Conservation (phyloP, 1,140 invertebrate genomes). For the Conus betulinus region DNA sequence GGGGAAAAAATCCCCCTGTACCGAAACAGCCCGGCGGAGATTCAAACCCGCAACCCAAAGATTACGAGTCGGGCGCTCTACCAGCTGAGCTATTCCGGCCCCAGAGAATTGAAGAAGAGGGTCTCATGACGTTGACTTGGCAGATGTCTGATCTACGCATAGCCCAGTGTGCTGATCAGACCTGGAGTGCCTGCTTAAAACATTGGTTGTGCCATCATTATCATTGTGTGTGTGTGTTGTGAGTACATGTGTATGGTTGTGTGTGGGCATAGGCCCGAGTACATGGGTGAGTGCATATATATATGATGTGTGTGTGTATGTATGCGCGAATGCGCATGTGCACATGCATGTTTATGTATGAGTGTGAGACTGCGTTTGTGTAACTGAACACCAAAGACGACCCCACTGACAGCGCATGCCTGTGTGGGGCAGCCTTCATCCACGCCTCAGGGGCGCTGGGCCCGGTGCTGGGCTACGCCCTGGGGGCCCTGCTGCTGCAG, state of each 20-base stretch:
- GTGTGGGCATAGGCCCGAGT: background rate
- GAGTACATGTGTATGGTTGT: background rate
- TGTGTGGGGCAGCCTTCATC: slow-evolving; percentile 76
- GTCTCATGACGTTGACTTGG: too few relatives aligned
- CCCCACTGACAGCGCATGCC: background rate
- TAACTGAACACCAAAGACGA: background rate
- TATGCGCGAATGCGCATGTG: background rate
- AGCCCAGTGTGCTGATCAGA: too few relatives aligned
- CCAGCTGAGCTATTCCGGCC: too few relatives aligned
- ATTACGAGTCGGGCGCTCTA: too few relatives aligned
- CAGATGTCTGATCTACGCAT: too few relatives aligned
- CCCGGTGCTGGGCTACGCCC: slow-evolving; percentile 78
- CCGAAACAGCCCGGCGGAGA: too few relatives aligned
- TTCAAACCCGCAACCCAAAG: too few relatives aligned
- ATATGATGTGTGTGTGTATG: background rate
- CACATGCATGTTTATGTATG: background rate
- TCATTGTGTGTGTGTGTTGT: background rate
- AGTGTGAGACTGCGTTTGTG: too few relatives aligned
- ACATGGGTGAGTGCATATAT: background rate
- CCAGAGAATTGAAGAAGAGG: too few relatives aligned
- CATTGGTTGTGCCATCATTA: too few relatives aligned
- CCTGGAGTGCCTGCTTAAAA: too few relatives aligned
- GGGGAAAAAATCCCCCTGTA: too few relatives aligned
- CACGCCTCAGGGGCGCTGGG: slow-evolving; percentile 80
- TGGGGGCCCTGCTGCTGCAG: slow-evolving; percentile 78